A percentile compares a stretch with the other conserved stretches of the same genome.
phyloP scores from a whole-genome alignment of 1,140 invertebrate species.

The Ctenoplectra terminalis region DNA sequence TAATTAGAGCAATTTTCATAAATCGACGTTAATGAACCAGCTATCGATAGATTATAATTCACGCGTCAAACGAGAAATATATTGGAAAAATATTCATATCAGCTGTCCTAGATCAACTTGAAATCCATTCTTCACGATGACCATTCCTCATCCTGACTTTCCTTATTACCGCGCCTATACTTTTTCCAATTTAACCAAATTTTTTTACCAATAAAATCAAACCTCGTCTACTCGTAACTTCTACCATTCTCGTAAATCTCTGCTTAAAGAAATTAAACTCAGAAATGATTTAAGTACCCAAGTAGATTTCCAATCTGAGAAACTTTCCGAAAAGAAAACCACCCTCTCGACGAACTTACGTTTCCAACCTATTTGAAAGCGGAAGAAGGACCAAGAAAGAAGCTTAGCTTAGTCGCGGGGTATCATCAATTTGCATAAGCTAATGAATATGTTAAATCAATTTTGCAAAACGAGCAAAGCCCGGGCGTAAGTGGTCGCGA shows the following conservation, averaged over 20 bases:
- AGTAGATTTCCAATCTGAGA: too few species aligned
- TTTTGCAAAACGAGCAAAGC: constrained; percentile 78
- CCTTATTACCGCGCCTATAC: too few species aligned
- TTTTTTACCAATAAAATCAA: too few species aligned
- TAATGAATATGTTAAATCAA: constrained; percentile 83
- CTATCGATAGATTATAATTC: constrained; percentile 20
- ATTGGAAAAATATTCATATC: constrained; percentile 7
- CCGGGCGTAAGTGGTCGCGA: constrained; percentile 64
- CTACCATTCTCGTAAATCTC: too few species aligned
- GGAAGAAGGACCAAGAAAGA: background rate
- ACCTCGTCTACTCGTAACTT: too few species aligned
- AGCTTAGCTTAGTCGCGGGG: constrained; percentile 45
- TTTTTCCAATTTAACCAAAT: too few species aligned
- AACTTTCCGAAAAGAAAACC: too few species aligned
- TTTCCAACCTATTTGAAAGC: background rate
- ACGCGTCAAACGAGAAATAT: background rate
- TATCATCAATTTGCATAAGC: constrained; percentile 77
- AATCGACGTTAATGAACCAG: background rate
- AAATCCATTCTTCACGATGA: too few species aligned
- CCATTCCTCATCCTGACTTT: too few species aligned
- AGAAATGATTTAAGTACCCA: too few species aligned
- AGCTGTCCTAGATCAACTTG: too few species aligned
- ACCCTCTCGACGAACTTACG: background rate
- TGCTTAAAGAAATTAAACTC: too few species aligned
- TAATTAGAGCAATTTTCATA: constrained; percentile 46